A percentile compares a stretch with the other conserved stretches of the same genome.
phyloP scores from a whole-genome alignment of 2,113 vertebrate genomes.

The Artemisiospiza belli region DNA sequence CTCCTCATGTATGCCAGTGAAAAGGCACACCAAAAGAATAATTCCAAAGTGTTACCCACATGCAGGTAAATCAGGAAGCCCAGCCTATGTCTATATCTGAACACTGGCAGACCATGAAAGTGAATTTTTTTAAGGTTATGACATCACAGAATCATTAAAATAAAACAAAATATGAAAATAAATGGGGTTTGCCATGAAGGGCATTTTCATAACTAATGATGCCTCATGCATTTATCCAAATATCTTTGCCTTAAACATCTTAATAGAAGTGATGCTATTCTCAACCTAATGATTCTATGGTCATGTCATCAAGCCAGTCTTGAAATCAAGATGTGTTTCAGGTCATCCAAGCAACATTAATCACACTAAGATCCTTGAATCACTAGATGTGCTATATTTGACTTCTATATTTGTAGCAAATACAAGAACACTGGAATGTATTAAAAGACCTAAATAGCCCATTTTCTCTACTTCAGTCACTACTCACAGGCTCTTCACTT shows the following conservation, averaged over 20 bases:
- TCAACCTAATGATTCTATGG: neutral
- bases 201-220: neutral
- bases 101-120: neutral
- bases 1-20: neutral
- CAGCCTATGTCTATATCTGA: neutral
- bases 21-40: neutral
- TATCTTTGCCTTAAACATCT: neutral
- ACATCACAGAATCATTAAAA: neutral
- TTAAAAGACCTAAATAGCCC: neutral
- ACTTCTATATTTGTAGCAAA: neutral
- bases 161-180: neutral
- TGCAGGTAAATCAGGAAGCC: neutral
- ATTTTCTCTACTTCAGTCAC: conserved; percentile 18
- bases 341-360: neutral
- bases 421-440: neutral
- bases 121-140: neutral
- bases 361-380: neutral
- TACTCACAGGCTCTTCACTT: conserved; percentile 12
- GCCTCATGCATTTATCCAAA: neutral
- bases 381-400: neutral
- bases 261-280: neutral
- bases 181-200: neutral
- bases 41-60: neutral
- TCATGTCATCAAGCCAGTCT: neutral
- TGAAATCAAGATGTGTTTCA: neutral